Percentiles rank a stretch among this genome's conserved stretches.
phyloP scores from a whole-genome alignment of 2,888 invertebrate genomes.

The Hypercompe scribonia region DNA sequence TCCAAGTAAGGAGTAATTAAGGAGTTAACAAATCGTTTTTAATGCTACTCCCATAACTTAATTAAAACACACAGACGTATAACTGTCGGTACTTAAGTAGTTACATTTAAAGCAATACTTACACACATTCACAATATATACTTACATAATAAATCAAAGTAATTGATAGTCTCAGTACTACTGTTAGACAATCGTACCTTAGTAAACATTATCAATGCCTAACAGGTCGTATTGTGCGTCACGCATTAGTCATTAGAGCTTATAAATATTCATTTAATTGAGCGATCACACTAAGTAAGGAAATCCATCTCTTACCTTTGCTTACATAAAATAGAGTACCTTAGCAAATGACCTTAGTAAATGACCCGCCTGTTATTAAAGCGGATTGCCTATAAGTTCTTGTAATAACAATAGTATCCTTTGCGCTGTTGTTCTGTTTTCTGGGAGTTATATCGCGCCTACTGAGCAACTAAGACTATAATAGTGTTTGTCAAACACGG shows the following conservation, averaged over 20 bases:
- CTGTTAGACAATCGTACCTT: neutral
- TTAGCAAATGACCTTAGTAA: neutral
- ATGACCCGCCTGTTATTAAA: neutral
- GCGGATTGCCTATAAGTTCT: neutral
- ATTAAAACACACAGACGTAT: neutral
- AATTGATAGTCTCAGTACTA: neutral
- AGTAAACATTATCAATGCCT: neutral
- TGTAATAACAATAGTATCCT: neutral
- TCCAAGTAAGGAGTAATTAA: neutral
- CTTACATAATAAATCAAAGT: neutral
- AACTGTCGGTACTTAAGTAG: neutral
- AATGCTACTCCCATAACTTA: neutral
- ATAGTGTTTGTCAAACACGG: neutral
- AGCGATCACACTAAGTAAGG: neutral
- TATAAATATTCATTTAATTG: constrained; percentile 9
- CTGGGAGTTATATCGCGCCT: neutral
- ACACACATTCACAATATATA: neutral
- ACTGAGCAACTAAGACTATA: neutral
- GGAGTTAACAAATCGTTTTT: neutral
- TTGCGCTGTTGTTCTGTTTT: neutral
- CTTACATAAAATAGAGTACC: neutral
- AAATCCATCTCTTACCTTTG: neutral
- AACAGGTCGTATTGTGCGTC: constrained; percentile 37
- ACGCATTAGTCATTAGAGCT: constrained; percentile 17
- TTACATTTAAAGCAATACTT: neutral